A percentile compares a stretch with the other conserved stretches of the same genome.
phyloP scores from a whole-genome alignment of 2,888 invertebrate genomes.

The Dasypolia templi region DNA sequence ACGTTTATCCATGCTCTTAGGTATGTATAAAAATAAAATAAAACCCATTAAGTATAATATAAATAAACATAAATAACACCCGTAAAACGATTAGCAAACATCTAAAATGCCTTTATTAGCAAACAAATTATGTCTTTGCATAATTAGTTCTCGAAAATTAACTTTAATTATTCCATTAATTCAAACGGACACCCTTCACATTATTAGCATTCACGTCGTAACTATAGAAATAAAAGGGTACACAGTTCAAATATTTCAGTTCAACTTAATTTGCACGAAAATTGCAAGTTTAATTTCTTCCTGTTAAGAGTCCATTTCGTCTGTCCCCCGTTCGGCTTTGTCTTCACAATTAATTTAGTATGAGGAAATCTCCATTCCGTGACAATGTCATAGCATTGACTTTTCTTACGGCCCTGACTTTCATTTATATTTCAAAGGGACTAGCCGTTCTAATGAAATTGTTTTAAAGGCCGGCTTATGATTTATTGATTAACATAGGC shows the following conservation, averaged over 20 bases:
- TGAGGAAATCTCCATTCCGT: conserved; percentile 86
- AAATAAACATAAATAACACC: conserved; percentile 52
- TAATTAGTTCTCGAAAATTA: conserved; percentile 83
- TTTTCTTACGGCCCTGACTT: conserved; percentile 77
- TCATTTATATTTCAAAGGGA: conserved; percentile 77
- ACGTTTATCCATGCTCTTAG: not conserved
- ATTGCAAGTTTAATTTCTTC: conserved; percentile 84
- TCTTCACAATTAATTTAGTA: conserved; percentile 86
- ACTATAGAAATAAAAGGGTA: conserved; percentile 87
- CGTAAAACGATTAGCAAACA: conserved; percentile 69
- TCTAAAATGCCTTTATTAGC: conserved; percentile 75
- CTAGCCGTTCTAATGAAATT: conserved; percentile 71
- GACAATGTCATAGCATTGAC: conserved; percentile 84
- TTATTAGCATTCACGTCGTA: conserved; percentile 88
- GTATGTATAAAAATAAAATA: conserved; percentile 35
- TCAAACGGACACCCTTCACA: conserved; percentile 85
- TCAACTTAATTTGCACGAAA: conserved; percentile 84
- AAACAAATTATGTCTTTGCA: conserved; percentile 77
- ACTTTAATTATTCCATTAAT: conserved; percentile 89
- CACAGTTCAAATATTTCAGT: conserved; percentile 86
- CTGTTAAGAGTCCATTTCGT: conserved; percentile 83
- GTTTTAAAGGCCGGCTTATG: conserved; percentile 68
- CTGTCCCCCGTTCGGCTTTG: conserved; percentile 73
- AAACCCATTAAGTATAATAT: not conserved
- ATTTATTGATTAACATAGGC: conserved; percentile 67